These are phyloP conservation scores for Syngnathus rostellatus DNA, from an alignment of 2,797 vertebrate genomes.

Conservation along the genomic window DNA sequence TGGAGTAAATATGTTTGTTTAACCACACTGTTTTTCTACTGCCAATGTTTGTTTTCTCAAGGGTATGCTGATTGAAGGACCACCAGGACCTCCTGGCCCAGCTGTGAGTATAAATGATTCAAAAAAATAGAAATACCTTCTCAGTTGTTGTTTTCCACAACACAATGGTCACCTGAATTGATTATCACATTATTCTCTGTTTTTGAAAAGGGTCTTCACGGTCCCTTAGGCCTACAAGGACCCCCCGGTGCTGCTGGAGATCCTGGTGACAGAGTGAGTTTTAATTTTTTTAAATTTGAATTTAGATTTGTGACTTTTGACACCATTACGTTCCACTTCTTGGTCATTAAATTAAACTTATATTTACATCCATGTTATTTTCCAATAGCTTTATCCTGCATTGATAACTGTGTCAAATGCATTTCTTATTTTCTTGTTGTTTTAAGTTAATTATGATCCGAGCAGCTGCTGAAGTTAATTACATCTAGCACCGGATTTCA, in stretches of 20 bases:
- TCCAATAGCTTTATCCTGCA: too few species aligned
- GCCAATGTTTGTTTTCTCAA: slow-evolving; percentile 43
- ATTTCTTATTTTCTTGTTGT: neutral
- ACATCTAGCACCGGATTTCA: slow-evolving; percentile 1
- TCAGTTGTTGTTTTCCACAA: neutral
- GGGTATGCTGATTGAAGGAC: slow-evolving; percentile 97
- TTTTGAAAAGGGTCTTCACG: slow-evolving; percentile 83
- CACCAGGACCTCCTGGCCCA: slow-evolving; percentile 82
- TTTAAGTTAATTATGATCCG: slow-evolving; percentile 4
- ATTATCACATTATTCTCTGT: slow-evolving; percentile 10
- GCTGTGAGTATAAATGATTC: slow-evolving; percentile 70
- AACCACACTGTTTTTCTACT: neutral
- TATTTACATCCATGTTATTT: too few species aligned
- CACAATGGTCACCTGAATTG: neutral
- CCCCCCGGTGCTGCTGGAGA: slow-evolving; percentile 86
- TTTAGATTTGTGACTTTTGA: neutral
- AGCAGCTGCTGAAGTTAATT: slow-evolving; percentile 8
- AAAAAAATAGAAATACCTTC: neutral
- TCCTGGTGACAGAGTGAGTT: slow-evolving; percentile 87
- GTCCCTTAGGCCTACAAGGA: slow-evolving; percentile 87
- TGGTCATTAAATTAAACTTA: neutral
- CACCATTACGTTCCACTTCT: neutral
- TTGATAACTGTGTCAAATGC: neutral
- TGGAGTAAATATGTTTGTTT: neutral
- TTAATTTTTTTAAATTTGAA: slow-evolving; percentile 5